Percentiles rank a stretch among this genome's conserved stretches.
These are phyloP conservation scores for Antennarius maculatus DNA, from an alignment of 2,797 vertebrate species.

Conservation along the genomic window DNA sequence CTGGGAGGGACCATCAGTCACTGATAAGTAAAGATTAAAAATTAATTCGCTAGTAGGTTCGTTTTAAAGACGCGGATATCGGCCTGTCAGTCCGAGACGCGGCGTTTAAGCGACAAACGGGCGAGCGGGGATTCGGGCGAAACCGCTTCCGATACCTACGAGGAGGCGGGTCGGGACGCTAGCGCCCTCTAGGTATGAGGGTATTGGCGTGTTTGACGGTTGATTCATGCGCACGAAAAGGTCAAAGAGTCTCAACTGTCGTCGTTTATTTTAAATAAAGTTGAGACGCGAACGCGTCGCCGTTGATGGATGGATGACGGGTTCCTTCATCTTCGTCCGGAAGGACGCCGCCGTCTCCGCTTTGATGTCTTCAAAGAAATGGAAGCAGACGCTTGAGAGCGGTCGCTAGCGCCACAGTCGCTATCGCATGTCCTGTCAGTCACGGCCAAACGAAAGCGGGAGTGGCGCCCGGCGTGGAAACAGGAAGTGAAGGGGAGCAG, in stretches of 20 bases:
- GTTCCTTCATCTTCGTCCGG: slow-evolving; percentile 42
- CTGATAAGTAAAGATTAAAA: slow-evolving; percentile 83
- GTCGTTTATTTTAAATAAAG: too few species aligned
- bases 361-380: slow-evolving; percentile 66
- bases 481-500: background rate
- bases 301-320: slow-evolving; percentile 5
- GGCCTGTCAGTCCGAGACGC: slow-evolving; percentile 74
- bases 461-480: background rate
- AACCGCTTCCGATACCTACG: too few species aligned
- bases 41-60: slow-evolving; percentile 79
- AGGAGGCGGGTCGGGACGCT: slow-evolving; percentile 8
- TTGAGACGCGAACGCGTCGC: too few species aligned
- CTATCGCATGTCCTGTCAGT: slow-evolving; percentile 46
- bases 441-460: background rate
- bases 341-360: slow-evolving; percentile 38
- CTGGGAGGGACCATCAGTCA: slow-evolving; percentile 77
- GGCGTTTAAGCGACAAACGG: slow-evolving; percentile 75
- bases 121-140: slow-evolving; percentile 41
- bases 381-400: slow-evolving; percentile 46
- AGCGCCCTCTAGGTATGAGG: too few species aligned
- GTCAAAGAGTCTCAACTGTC: too few species aligned
- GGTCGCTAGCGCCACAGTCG: slow-evolving; percentile 26
- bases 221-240: too few species aligned
- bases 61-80: slow-evolving; percentile 76
- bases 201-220: too few species aligned